These are phyloP conservation scores for Lymantria dispar DNA, from an alignment of 2,888 invertebrate species.

Conservation along the genomic window DNA sequence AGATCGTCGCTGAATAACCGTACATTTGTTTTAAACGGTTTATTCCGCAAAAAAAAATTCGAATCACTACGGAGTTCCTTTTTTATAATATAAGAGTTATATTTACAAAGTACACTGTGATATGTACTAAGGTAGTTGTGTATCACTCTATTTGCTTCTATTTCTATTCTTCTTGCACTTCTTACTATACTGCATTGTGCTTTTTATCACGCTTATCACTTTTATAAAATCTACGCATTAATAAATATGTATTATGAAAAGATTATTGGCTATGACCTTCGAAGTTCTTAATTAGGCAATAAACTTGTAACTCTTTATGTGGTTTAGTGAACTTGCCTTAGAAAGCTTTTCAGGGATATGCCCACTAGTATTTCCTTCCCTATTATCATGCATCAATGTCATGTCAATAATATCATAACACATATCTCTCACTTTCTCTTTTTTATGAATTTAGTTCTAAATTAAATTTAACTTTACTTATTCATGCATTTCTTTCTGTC, in stretches of 20 bases:
- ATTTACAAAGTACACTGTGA: slow-evolving; percentile 74
- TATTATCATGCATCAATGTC: too few relatives aligned
- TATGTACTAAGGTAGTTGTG: slow-evolving; percentile 65
- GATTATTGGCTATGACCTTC: too few relatives aligned
- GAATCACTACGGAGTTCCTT: slow-evolving; percentile 59
- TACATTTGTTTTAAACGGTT: slow-evolving; percentile 80
- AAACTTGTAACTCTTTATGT: too few relatives aligned
- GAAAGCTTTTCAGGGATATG: too few relatives aligned
- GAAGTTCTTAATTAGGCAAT: too few relatives aligned
- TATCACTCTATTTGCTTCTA: slow-evolving; percentile 17
- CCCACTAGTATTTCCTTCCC: too few relatives aligned
- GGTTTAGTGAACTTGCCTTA: too few relatives aligned
- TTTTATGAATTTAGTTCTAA: neutral
- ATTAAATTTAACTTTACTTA: neutral
- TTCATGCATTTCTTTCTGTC: neutral
- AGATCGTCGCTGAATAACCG: slow-evolving; percentile 65
- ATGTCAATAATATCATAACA: too few relatives aligned
- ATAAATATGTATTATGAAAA: neutral
- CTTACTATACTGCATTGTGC: slow-evolving; percentile 21
- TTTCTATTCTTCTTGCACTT: slow-evolving; percentile 12
- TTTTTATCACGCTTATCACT: slow-evolving; percentile 21
- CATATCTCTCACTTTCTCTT: neutral
- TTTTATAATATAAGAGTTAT: slow-evolving; percentile 37
- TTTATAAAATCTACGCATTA: neutral
- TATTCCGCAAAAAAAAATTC: slow-evolving; percentile 53